Evolutionary conservation across 2,113 vertebrate genomes (phyloP), one percentile per base, ranked within the genome.

Genomic region (Pterocles orientalis): DNA sequence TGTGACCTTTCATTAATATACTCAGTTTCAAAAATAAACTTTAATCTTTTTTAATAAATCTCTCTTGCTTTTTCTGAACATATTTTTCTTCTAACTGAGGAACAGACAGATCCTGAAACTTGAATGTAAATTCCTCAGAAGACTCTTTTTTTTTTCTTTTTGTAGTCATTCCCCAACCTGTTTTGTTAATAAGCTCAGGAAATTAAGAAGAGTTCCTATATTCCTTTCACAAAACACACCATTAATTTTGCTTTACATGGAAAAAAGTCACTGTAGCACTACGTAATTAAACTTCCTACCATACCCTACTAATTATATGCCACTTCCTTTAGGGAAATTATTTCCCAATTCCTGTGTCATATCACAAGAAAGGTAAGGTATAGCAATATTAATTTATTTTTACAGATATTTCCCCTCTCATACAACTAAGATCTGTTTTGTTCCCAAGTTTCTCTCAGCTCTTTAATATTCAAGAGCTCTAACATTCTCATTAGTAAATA

Each of bases 311-410:
- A 84, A 94, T 93, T 91, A 95, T 47, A 53, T 58, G 41, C 16
- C 41, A 28, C 41, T 89, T 95, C 36, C 72, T 94, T 96, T 79
- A 72, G 61, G 69, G 53, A 96, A 95, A 93, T 92, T 71, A 84
- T 94, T 93, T 84, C 15, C 39, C 14, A 69, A n/a, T 65, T 81
- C 25, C n/a, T 57, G 31, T 76, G 62, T 80, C 18, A 31, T 75
- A 58, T 69, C 13, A 86, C 18, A 68, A 81, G 43, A 86, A 82
- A 60, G 77, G 8, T 43, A 34, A 91, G 45, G 14, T 43, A 41
- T 78, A 88, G 73, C 93, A 94, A 77, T 48, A 41, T 7, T 85
- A 41, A 89, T 84, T 83, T 80, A 82, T 77, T 95, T 87, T 92
- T 68, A 81, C 12, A 61, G 62, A 10, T 41, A 39, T 79, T 83